phyloP scores from a whole-genome alignment of 2,888 invertebrate genomes.

The Rhagonycha lutea region DNA sequence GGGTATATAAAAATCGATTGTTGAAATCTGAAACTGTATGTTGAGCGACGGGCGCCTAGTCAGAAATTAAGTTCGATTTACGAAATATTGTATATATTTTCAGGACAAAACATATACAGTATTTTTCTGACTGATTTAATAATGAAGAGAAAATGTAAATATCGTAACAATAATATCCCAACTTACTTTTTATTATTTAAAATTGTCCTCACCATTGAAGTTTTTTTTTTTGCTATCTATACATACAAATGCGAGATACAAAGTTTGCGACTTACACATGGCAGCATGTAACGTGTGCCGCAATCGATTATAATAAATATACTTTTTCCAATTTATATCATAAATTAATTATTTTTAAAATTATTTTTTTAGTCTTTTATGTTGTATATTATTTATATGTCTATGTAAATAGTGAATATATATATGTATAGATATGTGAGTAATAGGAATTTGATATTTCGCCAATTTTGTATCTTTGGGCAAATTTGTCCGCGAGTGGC shows the following conservation, averaged over 20 bases:
- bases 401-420: conserved; percentile 34
- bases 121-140: conserved; percentile 49
- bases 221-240: conserved; percentile 18
- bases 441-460: conserved; percentile 28
- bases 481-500: conserved; percentile 17
- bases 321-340: not conserved
- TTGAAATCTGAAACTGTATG: conserved; percentile 49
- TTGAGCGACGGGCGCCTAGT: conserved; percentile 51
- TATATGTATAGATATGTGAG: not conserved
- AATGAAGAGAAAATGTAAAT: conserved; percentile 27
- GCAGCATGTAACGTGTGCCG: not conserved
- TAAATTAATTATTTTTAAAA: conserved; percentile 24
- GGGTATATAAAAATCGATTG: conserved; percentile 7
- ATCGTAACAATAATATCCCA: conserved; percentile 25
- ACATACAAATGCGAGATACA: conserved; percentile 29
- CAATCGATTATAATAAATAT: not conserved
- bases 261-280: conserved; percentile 30
- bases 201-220: conserved; percentile 25
- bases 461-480: conserved; percentile 35
- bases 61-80: conserved; percentile 43
- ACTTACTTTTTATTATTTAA: conserved; percentile 29
- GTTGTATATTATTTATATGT: conserved; percentile 36
- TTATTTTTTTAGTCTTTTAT: conserved; percentile 29
- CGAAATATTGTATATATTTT: conserved; percentile 52
- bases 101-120: conserved; percentile 48